Evolutionary conservation across 2,888 invertebrate genomes (phyloP), one percentile per base, ranked within the genome.

Genomic region (Parapristionchus giblindavisi): DNA sequence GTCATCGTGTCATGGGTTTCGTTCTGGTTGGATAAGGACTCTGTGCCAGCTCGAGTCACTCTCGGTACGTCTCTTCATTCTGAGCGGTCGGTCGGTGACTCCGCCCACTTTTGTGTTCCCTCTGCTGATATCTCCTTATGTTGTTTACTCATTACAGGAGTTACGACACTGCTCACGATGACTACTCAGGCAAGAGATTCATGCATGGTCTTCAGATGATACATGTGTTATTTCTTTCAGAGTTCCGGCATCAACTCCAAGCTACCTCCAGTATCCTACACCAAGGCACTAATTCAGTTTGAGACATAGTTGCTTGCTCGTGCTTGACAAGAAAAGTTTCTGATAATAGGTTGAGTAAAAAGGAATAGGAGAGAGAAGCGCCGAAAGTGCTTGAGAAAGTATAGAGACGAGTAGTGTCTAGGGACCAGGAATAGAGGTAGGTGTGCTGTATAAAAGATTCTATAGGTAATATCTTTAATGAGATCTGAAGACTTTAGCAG

Each of bases 101-200:
- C 11, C 48, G 48, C n/a, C n/a, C n/a, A n/a, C n/a, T n/a, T n/a
- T n/a, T 29, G 8, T 17, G 11, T 43, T 43, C 43, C 43, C 43
- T 43, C 11, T 43, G 43, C 17, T 43, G 43, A 14, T 17, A 14
- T 43, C 11, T 8, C 43, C 17, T 24, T 38, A 61, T 34, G 21
- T 3, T 3, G 17, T 75, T 3, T n/a, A 32, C 36, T 43, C 68
- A 24, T 78, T 78, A 43, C 75, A 80, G 96, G 96, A 88, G 96
- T 96, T 76, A 96, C 96, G 76, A 96, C 96, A 54, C 92, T 97
- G 61, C 92, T 96, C 80, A 96, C 96, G 73, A 97, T 97, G 96
- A 96, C 96, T 17, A 87, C 87, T 2, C 85, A 82, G 83, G 82
- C 77, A 40, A 73, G 58, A 63, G 40, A n/a, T 21, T 29, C 36